Conservation (phyloP, 2,888 invertebrate species). For the Coremacera marginata region DNA sequence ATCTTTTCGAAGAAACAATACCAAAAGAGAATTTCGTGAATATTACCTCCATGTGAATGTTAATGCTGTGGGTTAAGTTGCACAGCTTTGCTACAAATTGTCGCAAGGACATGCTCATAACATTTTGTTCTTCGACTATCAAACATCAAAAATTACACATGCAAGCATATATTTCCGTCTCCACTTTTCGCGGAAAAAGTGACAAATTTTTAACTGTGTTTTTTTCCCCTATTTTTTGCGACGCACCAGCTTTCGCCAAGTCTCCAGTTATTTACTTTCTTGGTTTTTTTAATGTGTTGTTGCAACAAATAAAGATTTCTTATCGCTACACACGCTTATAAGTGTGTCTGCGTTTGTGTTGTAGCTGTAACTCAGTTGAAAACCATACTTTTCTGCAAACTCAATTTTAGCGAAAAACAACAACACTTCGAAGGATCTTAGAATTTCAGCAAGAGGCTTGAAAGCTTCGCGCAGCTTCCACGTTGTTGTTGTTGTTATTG, state of each 20-base stretch:
- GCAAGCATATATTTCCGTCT: too few species aligned
- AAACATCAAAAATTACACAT: too few species aligned
- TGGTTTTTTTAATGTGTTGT: neutral
- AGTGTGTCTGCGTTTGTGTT: neutral
- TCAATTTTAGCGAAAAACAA: neutral
- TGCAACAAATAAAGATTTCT: neutral
- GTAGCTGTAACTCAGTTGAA: neutral
- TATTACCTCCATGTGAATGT: too few species aligned
- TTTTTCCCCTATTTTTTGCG: neutral
- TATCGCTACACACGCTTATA: neutral
- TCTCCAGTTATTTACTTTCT: neutral
- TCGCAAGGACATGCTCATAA: too few species aligned
- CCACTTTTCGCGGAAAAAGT: neutral
- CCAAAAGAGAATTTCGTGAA: too few species aligned
- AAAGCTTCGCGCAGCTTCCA: too few species aligned
- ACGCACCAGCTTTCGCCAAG: neutral
- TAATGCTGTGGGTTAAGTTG: too few species aligned
- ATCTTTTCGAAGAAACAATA: too few species aligned
- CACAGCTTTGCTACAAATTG: too few species aligned
- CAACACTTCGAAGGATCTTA: neutral
- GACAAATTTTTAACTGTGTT: constrained; percentile 18
- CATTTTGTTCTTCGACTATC: too few species aligned
- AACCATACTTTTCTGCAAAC: neutral
- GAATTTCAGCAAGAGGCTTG: neutral
- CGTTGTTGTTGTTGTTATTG: too few species aligned